phyloP scores from a whole-genome alignment of 2,888 invertebrate species.

The Graphium colonna region DNA sequence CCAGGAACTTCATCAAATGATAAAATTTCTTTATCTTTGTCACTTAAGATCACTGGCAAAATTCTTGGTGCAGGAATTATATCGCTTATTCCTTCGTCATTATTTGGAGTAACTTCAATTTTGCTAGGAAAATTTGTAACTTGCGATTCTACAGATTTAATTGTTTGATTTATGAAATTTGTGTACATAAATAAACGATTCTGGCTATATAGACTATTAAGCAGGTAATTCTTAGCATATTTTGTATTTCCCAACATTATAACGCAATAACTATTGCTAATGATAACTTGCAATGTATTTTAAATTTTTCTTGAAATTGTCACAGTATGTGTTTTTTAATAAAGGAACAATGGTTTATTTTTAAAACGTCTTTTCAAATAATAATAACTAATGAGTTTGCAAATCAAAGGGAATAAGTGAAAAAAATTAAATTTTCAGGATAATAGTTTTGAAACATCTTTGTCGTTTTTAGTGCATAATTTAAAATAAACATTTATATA shows the following conservation, averaged over 20 bases:
- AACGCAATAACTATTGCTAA: slow-evolving; percentile 2
- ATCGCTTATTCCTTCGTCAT: slow-evolving; percentile 36
- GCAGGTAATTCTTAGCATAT: slow-evolving; percentile 30
- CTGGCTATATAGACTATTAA: slow-evolving; percentile 17
- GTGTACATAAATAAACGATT: slow-evolving; percentile 13
- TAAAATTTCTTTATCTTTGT: slow-evolving; percentile 53
- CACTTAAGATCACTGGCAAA: slow-evolving; percentile 48
- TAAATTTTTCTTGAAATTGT: slow-evolving; percentile 7
- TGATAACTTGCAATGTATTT: slow-evolving; percentile 15
- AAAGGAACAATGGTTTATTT: slow-evolving; percentile 19
- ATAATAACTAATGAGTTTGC: neutral
- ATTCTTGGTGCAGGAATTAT: slow-evolving; percentile 48
- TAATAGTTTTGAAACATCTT: no score
- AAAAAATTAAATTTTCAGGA: no score
- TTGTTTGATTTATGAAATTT: slow-evolving; percentile 13
- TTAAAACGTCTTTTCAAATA: neutral
- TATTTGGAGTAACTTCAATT: slow-evolving; percentile 22
- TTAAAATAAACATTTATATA: no score
- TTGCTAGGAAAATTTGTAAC: slow-evolving; percentile 1
- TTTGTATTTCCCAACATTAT: slow-evolving; percentile 47
- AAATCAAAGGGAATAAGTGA: neutral
- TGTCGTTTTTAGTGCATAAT: no score
- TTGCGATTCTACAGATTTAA: slow-evolving; percentile 1
- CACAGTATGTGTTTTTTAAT: slow-evolving; percentile 9
- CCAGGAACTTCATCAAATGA: slow-evolving; percentile 84